Percentiles rank a stretch among this genome's conserved stretches.
Conservation (phyloP, 2,113 vertebrate genomes). For the Vireo altiloquus region DNA sequence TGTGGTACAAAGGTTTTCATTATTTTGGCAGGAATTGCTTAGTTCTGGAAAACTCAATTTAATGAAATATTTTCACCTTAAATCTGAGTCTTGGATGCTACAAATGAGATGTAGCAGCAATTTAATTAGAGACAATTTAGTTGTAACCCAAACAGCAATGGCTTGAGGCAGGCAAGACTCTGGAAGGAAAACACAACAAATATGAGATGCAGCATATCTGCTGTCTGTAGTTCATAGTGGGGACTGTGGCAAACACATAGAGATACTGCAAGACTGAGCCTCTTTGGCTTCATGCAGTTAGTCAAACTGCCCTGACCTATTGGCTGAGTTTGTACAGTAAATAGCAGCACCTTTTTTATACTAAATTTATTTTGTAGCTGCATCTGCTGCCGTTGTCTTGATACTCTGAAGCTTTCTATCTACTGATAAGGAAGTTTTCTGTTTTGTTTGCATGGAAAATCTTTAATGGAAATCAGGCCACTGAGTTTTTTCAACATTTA, state of each 20-base stretch:
- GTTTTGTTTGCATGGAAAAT: background rate
- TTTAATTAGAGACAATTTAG: background rate
- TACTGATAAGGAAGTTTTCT: background rate
- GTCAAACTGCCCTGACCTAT: background rate
- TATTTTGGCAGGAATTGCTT: background rate
- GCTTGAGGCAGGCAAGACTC: background rate
- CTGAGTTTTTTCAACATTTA: background rate
- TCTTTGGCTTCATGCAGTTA: background rate
- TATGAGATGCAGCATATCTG: rapidly evolving
- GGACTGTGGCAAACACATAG: background rate
- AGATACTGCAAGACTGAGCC: background rate
- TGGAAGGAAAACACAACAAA: background rate
- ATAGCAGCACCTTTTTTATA: background rate
- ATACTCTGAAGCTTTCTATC: background rate
- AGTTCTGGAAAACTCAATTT: background rate
- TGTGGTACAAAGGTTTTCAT: background rate
- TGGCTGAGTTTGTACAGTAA: background rate
- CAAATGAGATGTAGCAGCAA: background rate
- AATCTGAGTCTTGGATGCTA: background rate
- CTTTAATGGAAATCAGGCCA: background rate
- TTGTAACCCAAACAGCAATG: background rate
- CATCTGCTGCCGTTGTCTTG: background rate
- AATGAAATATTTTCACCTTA: background rate
- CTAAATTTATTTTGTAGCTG: background rate
- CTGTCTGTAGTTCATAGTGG: background rate